Evolutionary conservation across 2,113 vertebrate genomes (phyloP), one percentile per base, ranked within the genome.

Genomic region (Himantopus leucocephalus): DNA sequence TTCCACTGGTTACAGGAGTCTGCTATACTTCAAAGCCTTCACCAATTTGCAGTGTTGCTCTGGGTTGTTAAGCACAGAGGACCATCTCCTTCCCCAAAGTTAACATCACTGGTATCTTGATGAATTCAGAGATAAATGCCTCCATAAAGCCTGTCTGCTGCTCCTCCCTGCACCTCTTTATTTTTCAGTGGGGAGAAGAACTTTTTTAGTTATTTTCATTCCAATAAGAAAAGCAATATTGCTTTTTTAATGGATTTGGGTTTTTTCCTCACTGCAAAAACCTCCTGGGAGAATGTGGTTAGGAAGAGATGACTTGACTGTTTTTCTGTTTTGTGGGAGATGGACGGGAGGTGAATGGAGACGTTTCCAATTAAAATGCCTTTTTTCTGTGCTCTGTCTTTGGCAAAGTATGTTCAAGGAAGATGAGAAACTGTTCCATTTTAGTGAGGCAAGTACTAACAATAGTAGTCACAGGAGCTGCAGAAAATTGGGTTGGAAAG

Each of bases 281-380:
- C 24, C 73, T 91, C 74, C 53, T 85, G 87, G 87, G 92, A 96
- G 62, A 94, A 88, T 53, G 62, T 90, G 66, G 60, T 68, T 82
- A 66, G 48, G 62, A 87, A 82, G 62, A 60, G 43, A 96, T 85
- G 92, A 92, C 83, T 91, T 80, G n/a, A 80, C 74, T 94, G 39
- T 64, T 94, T 85, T 94, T 88, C 86, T 94, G 64, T 64, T 90
- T 89, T 85, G 68, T 64, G 60, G 64, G 70, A 96, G 73, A 91
- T 63, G 22, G 76, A 90, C 6, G 0, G 23, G 87, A 90, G 81
- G 70, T 87, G 90, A 92, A 90, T 75, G 77, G 77, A 77, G 74
- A 95, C 64, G 66, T 82, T 91, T 87, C 87, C 92, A 90, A 94
- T 93, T 96, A 96, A 96, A 96, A 95, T 91, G 56, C 23, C 43